Conservation (phyloP, 2,797 vertebrate genomes). For the Odontamblyopus rebecca region DNA sequence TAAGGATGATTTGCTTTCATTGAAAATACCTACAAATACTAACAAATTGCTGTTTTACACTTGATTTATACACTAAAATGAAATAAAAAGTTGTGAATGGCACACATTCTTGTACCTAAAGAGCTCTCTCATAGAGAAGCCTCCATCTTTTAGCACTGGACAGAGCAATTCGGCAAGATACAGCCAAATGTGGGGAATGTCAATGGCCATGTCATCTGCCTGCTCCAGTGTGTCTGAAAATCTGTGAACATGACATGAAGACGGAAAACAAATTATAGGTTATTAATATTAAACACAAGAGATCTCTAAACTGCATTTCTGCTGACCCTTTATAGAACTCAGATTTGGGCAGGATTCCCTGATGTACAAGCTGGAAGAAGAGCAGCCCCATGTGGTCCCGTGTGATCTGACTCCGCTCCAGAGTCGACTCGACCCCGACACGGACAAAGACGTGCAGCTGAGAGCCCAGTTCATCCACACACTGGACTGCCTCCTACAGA, state of each 20-base stretch:
- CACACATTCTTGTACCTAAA: conserved; percentile 76
- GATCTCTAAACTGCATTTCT: background rate
- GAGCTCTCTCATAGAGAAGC: conserved; percentile 95
- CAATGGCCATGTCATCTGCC: conserved; percentile 97
- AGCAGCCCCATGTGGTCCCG: conserved; percentile 96
- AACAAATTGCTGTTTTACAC: background rate
- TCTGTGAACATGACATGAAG: conserved; percentile 58
- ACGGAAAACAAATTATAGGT: background rate
- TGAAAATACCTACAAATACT: background rate
- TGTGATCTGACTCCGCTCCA: conserved; percentile 95
- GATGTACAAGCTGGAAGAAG: conserved; percentile 88
- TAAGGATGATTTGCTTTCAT: background rate
- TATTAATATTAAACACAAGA: background rate
- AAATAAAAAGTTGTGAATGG: background rate
- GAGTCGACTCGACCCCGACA: conserved; percentile 92
- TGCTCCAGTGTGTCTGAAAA: conserved; percentile 91
- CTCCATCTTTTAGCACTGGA: conserved; percentile 90
- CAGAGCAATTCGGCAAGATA: conserved; percentile 94
- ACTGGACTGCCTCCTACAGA: conserved; percentile 91
- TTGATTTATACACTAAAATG: background rate
- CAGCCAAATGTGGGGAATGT: conserved; percentile 97
- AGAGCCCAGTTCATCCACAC: conserved; percentile 88
- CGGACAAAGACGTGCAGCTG: conserved; percentile 87
- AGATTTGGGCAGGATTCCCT: conserved; percentile 83
- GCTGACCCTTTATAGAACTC: conserved; percentile 93